Conservation (phyloP, 2,113 vertebrate genomes). For the Salvator merianae region DNA sequence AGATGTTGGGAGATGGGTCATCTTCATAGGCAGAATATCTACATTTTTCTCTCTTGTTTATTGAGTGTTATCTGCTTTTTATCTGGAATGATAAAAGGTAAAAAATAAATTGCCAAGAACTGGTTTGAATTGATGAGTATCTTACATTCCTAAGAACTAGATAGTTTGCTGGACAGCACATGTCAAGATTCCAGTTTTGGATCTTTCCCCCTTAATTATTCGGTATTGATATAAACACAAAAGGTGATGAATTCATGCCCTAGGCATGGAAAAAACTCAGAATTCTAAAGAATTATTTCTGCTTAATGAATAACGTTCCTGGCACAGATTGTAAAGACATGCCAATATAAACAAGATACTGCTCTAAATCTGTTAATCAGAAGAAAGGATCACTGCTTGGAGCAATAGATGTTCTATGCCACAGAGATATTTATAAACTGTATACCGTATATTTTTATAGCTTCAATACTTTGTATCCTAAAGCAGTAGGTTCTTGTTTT, state of each 20-base stretch:
- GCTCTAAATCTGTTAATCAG: slow-evolving; percentile 50
- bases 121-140: no score
- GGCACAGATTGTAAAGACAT: slow-evolving; percentile 46
- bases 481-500: neutral
- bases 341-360: slow-evolving; percentile 48
- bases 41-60: neutral
- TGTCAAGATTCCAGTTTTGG: neutral
- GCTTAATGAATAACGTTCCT: slow-evolving; percentile 56
- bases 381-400: neutral
- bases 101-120: no score
- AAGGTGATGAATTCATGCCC: slow-evolving; percentile 50
- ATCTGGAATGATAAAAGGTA: neutral
- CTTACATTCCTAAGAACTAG: neutral
- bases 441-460: neutral
- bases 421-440: slow-evolving; percentile 31
- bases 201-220: slow-evolving; percentile 29
- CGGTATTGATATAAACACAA: slow-evolving; percentile 48
- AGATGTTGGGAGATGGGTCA: neutral
- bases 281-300: slow-evolving; percentile 29
- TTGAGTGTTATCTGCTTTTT: no score
- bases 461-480: slow-evolving; percentile 18
- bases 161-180: neutral
- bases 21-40: neutral
- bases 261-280: slow-evolving; percentile 42
- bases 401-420: slow-evolving; percentile 36